Evolutionary conservation across 2,113 vertebrate species (phyloP).

Genomic region (Spea multiplicata): DNA sequence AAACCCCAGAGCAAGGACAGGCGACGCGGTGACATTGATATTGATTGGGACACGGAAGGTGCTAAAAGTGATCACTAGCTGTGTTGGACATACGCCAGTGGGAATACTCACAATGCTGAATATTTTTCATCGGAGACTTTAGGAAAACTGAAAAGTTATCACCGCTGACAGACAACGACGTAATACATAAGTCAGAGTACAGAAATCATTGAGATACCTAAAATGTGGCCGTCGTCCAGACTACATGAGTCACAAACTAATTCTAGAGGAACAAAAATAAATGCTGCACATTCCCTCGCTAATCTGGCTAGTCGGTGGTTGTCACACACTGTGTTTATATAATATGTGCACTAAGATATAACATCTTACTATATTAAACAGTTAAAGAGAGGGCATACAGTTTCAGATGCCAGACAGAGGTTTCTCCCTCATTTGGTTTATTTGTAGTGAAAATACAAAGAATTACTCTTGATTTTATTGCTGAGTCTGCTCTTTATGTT

Average conservation of each 20-base stretch:
- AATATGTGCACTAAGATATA: constrained; percentile 41
- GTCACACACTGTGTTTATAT: constrained; percentile 47
- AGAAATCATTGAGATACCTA: constrained; percentile 40
- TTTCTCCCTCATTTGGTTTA: constrained; percentile 24
- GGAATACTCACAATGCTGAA: constrained; percentile 37
- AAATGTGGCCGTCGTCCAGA: constrained; percentile 39
- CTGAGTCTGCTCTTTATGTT: constrained; percentile 32
- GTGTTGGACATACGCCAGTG: constrained; percentile 34
- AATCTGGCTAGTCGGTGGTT: constrained; percentile 46
- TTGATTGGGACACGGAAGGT: constrained; percentile 46
- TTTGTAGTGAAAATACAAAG: constrained; percentile 32
- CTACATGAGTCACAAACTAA: constrained; percentile 46
- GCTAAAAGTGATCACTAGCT: constrained; percentile 37
- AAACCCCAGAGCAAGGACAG: constrained; percentile 30
- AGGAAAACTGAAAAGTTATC: constrained; percentile 28
- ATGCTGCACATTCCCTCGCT: constrained; percentile 47
- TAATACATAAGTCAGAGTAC: constrained; percentile 35
- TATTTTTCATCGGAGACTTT: constrained; percentile 35
- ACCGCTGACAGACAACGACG: constrained; percentile 43
- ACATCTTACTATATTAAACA: constrained; percentile 45
- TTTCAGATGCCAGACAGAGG: constrained; percentile 32
- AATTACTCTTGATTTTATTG: constrained; percentile 25
- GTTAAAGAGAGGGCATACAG: constrained; percentile 39
- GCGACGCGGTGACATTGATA: constrained; percentile 35
- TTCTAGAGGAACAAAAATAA: constrained; percentile 49